phyloP scores from a whole-genome alignment of 2,888 invertebrate genomes.

The Patella depressa region DNA sequence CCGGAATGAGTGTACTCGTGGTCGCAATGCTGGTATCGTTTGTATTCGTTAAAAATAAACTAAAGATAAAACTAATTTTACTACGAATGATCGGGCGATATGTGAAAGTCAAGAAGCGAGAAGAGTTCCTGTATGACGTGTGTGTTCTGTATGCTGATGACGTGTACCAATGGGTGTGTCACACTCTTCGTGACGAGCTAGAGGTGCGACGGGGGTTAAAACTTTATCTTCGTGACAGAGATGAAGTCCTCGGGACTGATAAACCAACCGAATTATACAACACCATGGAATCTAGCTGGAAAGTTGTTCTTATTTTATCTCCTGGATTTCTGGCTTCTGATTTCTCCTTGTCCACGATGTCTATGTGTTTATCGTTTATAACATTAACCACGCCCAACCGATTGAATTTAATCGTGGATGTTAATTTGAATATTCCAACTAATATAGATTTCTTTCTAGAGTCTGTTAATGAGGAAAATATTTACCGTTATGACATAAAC shows the following conservation, averaged over 20 bases:
- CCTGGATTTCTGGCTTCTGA: not conserved
- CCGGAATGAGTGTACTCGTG: not conserved
- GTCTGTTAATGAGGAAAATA: not conserved
- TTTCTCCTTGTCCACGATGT: not conserved
- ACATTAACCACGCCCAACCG: not conserved
- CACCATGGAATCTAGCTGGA: not conserved
- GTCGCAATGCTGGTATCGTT: not conserved
- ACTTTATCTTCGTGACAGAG: not conserved
- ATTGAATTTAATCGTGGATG: not conserved
- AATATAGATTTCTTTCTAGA: not conserved
- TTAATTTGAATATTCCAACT: not conserved
- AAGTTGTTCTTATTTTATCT: not conserved
- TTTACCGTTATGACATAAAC: not conserved
- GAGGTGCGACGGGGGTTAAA: not conserved
- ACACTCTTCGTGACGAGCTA: not conserved
- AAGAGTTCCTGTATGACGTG: not conserved
- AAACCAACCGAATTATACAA: not conserved
- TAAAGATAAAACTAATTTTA: not conserved
- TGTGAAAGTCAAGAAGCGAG: not conserved
- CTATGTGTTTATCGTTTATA: not conserved
- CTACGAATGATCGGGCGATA: not conserved
- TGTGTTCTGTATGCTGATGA: not conserved
- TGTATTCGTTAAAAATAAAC: not conserved
- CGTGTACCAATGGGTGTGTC: not conserved
- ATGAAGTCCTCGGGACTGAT: not conserved